Base-by-base conservation (phyloP, 1,140 invertebrate genomes). In the Bicyclus anynana region DNA sequence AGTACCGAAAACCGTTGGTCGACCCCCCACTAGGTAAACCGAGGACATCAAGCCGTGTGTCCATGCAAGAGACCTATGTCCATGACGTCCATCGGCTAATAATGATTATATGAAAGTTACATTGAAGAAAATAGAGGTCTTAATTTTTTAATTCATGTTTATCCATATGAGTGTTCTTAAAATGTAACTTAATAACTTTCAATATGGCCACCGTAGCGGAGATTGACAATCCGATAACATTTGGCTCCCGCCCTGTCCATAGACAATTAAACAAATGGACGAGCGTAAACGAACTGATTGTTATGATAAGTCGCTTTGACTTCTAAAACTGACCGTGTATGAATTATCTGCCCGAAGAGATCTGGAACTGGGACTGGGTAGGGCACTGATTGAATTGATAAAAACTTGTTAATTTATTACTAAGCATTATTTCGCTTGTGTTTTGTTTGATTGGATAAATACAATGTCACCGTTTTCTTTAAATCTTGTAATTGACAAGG, bases 201-300 rank as follows among this genome's bases (percentile, higher is more conserved):
- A 14, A 14, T 44, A 12, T 44, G 40, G 2, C 2, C 40, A 44
- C 40, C 5, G 7, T 44, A 44, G 6, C 17, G n/a, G 14, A 57
- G 54, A 57, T 57, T 57, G 54, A 57, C 54, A 50, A 50, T 40
- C 54, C 12, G 54, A 57, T 57, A 57, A 57, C 35, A 50, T 57
- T 57, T 57, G 37, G 47, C 54, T 57, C 54, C 40, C 40, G 40
- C 54, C 14, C 35, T 50, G 54, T 44, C 54, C 37, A 57, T 50
- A 57, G 54, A 57, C 54, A 50, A 50, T 57, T 57, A 57, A 57
- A 57, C 35, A 57, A 57, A 57, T 57, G 54, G 54, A 57, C 54
- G 48, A 47, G 20, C 35, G 54, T 50, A 57, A 57, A 37, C 47
- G 37, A 50, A 48, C 48, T 57, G 54, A 57, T 57, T 57, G 37